These are phyloP conservation scores for Lordiphosa fenestrarum DNA, from an alignment of 2,888 invertebrate species.

Conservation along the genomic window DNA sequence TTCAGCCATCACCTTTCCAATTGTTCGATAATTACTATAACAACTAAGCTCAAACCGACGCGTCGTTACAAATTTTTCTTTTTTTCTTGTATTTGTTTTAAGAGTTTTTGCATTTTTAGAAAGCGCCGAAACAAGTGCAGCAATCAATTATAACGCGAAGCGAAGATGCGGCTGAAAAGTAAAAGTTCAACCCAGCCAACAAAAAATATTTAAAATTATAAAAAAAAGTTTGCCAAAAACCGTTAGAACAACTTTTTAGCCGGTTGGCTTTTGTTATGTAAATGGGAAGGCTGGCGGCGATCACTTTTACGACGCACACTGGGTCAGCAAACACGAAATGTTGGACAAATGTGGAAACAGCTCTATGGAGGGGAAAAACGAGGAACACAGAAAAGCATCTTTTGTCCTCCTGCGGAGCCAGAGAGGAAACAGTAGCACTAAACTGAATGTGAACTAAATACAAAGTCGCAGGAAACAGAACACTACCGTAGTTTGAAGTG, in stretches of 20 bases:
- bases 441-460: too few species aligned
- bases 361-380: too few species aligned
- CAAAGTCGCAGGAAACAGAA: too few species aligned
- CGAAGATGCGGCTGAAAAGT: background rate
- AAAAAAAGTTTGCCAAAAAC: constrained; percentile 43
- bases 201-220: background rate
- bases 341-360: too few species aligned
- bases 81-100: constrained; percentile 12
- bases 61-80: constrained; percentile 24
- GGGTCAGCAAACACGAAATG: too few species aligned
- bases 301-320: constrained; percentile 13
- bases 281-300: constrained; percentile 25
- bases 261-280: constrained; percentile 48
- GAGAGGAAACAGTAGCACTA: too few species aligned
- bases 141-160: constrained; percentile 63
- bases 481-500: too few species aligned
- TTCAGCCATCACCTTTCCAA: constrained; percentile 56
- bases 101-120: constrained; percentile 47
- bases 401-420: too few species aligned
- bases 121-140: constrained; percentile 69
- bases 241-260: constrained; percentile 51
- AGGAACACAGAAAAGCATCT: too few species aligned
- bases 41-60: constrained; percentile 24
- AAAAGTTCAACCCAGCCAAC: background rate
- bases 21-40: constrained; percentile 54